Evolutionary conservation across 1,140 invertebrate genomes (phyloP), one percentile per base, ranked within the genome.

Genomic region (Nephila pilipes): DNA sequence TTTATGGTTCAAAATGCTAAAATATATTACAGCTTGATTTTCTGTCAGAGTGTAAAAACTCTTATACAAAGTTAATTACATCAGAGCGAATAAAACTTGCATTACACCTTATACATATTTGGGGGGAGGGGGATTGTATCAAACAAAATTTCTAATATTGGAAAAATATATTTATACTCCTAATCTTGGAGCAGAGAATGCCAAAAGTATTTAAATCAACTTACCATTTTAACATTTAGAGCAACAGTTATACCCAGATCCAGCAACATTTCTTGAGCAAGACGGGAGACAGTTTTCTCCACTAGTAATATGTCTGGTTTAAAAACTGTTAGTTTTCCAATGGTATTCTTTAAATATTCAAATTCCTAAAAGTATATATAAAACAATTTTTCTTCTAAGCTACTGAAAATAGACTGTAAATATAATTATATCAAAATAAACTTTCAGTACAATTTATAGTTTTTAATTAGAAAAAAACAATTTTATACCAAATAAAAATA

Each of bases 301-400:
- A 99, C 98, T 8, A 99, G 95, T 3, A 99, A 97, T 38, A 99
- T 96, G 94, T 98, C 97, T 0, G 99, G 98, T 46, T 97, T 96
- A 46, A 98, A 96, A 22, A 97, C 97, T 4, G 97, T 96, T 80
- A 99, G 98, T 94, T 99, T 97, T 8, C 97, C 97, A n/a, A 99
- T 98, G 85, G 97, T 97, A 94, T 99, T 98, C 55, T 97, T 96
- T 63, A 99, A 95, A 95, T 99, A 99, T 95, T 99, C 98, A 94
- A 97, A 97, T 95, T 99, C 99, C 97, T 99, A 95, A 12, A 94
- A 95, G 94, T 5, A 75, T 55, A 54, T 25, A 83, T 3, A 32
- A 14, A 29, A 25, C n/a, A 0, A 55, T 83, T 29, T 3, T 22
- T n/a, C 4, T 25, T n/a, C 14, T 16, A 87, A 87, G 60, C 22